A percentile compares a stretch with the other conserved stretches of the same genome.
phyloP scores from a whole-genome alignment of 2,797 vertebrate species.

The Otolemur crassicaudatus region DNA sequence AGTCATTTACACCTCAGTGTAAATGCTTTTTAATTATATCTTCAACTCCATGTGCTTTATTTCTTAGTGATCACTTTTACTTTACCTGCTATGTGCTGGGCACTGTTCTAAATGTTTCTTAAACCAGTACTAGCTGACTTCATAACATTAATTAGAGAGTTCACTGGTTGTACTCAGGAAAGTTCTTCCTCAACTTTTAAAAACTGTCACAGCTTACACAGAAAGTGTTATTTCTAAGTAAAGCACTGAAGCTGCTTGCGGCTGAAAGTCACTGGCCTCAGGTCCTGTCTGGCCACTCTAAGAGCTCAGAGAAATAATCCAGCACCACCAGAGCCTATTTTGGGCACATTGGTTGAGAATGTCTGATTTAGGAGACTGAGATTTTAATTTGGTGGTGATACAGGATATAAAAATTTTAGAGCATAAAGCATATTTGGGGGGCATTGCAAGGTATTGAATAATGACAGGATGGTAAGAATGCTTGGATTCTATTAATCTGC shows the following conservation, averaged over 20 bases:
- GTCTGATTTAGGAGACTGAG: not conserved
- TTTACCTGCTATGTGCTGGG: not conserved
- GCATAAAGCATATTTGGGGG: not conserved
- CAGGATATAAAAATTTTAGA: not conserved
- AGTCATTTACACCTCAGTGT: slow-evolving; percentile 34
- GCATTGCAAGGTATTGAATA: slow-evolving; percentile 21
- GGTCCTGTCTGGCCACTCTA: not conserved
- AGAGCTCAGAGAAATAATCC: not conserved
- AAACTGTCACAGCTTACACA: not conserved
- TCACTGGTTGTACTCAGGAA: not conserved
- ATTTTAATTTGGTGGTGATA: not conserved
- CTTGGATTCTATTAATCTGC: not conserved
- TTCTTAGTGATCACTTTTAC: not conserved
- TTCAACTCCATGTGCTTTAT: not conserved
- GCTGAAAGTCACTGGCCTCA: not conserved
- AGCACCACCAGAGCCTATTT: not conserved
- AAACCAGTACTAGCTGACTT: not conserved
- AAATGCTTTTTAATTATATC: slow-evolving; percentile 32
- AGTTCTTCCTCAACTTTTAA: not conserved
- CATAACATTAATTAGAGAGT: not conserved
- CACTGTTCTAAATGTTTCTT: not conserved
- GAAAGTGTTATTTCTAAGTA: not conserved
- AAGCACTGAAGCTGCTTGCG: not conserved
- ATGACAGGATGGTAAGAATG: not conserved
- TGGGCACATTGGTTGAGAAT: not conserved